A percentile compares a stretch with the other conserved stretches of the same genome.
Evolutionary conservation across 1,140 invertebrate genomes (phyloP).

Genomic region (Euura saliciscinereae): DNA sequence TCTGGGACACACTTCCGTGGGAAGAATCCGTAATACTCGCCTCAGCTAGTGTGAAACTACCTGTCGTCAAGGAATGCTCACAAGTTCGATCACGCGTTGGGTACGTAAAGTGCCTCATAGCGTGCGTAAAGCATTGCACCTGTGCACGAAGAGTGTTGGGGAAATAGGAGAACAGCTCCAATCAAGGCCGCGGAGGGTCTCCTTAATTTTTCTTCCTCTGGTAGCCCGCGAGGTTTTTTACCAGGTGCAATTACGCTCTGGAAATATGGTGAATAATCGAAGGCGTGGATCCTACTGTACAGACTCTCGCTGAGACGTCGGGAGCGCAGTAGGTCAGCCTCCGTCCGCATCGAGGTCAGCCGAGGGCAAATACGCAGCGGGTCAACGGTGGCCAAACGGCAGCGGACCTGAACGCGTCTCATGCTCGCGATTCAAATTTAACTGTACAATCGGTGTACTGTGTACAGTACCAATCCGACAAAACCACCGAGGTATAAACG

Average conservation of each 20-base stretch:
- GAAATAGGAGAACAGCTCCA: not conserved
- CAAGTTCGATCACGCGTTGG: no score
- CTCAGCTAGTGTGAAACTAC: no score
- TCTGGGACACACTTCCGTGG: no score
- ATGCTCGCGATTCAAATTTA: slow-evolving; percentile 4
- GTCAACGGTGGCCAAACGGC: slow-evolving; percentile 4
- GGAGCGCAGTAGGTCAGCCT: slow-evolving; percentile 48
- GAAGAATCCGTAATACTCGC: no score
- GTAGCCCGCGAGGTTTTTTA: not conserved
- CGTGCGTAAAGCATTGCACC: no score
- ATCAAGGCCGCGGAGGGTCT: not conserved
- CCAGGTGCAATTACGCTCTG: not conserved
- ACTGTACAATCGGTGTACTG: not conserved
- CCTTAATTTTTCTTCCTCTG: not conserved
- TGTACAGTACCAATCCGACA: no score
- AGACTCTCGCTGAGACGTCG: slow-evolving; percentile 26
- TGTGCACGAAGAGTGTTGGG: no score
- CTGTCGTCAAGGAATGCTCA: no score
- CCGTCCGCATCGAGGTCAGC: slow-evolving; percentile 50
- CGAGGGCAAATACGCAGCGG: slow-evolving; percentile 38
- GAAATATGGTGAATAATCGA: not conserved
- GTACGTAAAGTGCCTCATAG: no score
- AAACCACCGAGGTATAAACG: no score
- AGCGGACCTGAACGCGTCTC: not conserved
- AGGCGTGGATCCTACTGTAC: not conserved